A percentile compares a stretch with the other conserved stretches of the same genome.
These are phyloP conservation scores for Eristalinus aeneus DNA, from an alignment of 2,888 invertebrate genomes.

Conservation along the genomic window DNA sequence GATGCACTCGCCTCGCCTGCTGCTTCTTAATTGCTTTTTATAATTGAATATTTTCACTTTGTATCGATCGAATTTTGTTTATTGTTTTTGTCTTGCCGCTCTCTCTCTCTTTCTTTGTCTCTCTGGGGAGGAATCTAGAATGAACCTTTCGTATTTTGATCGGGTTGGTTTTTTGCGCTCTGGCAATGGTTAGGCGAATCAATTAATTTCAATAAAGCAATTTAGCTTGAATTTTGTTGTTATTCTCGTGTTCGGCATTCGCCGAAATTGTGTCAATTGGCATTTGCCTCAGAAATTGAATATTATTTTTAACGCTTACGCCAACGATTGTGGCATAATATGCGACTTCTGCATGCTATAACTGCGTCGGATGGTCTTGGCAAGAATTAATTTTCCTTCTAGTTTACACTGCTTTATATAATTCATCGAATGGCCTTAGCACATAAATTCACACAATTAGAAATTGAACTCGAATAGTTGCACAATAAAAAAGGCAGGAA, in stretches of 20 bases:
- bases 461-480: neutral
- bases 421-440: neutral
- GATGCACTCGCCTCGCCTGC: neutral
- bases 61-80: slow-evolving; percentile 41
- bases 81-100: slow-evolving; percentile 20
- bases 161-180: slow-evolving; percentile 24
- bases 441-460: neutral
- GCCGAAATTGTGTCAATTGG: slow-evolving; percentile 68
- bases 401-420: neutral
- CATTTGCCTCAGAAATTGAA: slow-evolving; percentile 60
- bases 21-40: slow-evolving; percentile 16
- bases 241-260: slow-evolving; percentile 52
- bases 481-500: neutral
- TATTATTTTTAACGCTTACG: slow-evolving; percentile 66
- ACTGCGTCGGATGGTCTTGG: slow-evolving; percentile 45
- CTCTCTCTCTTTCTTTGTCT: neutral
- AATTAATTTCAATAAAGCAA: slow-evolving; percentile 66
- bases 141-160: slow-evolving; percentile 53
- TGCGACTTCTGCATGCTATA: slow-evolving; percentile 47
- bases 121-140: slow-evolving; percentile 27
- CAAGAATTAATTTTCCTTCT: neutral
- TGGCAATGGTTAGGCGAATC: slow-evolving; percentile 44
- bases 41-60: slow-evolving; percentile 63
- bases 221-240: slow-evolving; percentile 49
- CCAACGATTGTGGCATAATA: slow-evolving; percentile 43